Evolutionary conservation across 2,888 invertebrate genomes (phyloP), one percentile per base, ranked within the genome.

Genomic region (Teleiodes luculella): DNA sequence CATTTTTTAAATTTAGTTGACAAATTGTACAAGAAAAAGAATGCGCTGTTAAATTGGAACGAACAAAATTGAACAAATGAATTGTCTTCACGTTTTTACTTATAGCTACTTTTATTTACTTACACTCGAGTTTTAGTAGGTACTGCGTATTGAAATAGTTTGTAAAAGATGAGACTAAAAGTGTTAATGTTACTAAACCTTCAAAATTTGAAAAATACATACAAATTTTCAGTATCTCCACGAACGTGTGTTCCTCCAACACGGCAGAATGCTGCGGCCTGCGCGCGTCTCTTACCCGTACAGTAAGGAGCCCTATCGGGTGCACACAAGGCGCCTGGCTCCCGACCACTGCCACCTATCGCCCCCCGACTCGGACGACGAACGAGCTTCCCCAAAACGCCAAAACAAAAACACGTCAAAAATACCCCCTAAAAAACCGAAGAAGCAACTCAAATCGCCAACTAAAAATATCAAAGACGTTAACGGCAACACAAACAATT

Each of bases 221-320:
- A 13, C 5, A 28, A 24, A 28, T 20, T 89, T 90, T 20, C 79
- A 95, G 95, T 95, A 94, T 76, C 90, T 95, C 16, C 95, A 95
- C 75, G 95, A 95, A 1, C 91, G 92, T 63, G 92, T 95, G 11
- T 95, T 93, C 70, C 85, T 95, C 1, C 94, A 94, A 80, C 93
- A 93, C 52, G 93, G 94, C 0, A 91, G 93, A 72, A 90, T 93
- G 48, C 76, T 95, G 53, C 90, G 94, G 45, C 91, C 93, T 8
- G 94, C 94, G 0, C 92, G 92, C 65, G 91, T 95, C 52, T 91
- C 83, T 3, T 85, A 74, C 78, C 75, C 88, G 35, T 80, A 89
- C 79, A 86, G 86, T 59, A 84, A 86, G 59, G 86, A 86, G 54
- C 87, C 88, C 0, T 86, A 86, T 60, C 82, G 88, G 69, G 83